Conservation (phyloP, 1,140 invertebrate genomes). For the Drosophila novamexicana region DNA sequence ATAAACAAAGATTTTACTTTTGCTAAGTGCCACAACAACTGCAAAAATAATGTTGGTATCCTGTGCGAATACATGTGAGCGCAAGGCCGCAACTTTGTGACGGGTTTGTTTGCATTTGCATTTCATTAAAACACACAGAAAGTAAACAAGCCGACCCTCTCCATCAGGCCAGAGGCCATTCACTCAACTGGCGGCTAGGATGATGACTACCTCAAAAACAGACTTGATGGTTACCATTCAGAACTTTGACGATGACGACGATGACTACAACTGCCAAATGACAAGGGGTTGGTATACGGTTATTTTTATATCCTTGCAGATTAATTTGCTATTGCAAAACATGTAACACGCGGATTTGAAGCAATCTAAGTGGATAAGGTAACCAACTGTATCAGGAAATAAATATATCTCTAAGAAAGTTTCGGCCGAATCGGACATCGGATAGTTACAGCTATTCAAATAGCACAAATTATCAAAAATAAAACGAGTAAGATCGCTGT, state of each 20-base stretch:
- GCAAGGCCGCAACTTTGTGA: constrained; percentile 25
- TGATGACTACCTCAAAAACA: constrained; percentile 30
- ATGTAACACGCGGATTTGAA: background rate
- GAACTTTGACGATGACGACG: constrained; percentile 9
- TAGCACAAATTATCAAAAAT: too few relatives aligned
- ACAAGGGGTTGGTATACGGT: constrained; percentile 28
- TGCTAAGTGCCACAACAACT: constrained; percentile 53
- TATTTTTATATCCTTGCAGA: constrained; percentile 19
- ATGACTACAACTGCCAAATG: constrained; percentile 43
- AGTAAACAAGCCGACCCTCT: constrained; percentile 60
- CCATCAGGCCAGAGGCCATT: constrained; percentile 29
- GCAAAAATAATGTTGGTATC: constrained; percentile 4
- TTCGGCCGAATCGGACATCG: too few relatives aligned
- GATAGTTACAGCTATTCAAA: too few relatives aligned
- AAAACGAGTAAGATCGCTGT: too few relatives aligned
- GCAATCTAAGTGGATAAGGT: background rate
- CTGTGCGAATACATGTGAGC: background rate
- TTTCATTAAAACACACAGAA: constrained; percentile 76
- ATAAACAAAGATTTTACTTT: constrained; percentile 56
- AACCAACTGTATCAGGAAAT: background rate
- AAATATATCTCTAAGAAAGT: too few relatives aligned
- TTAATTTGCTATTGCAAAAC: background rate
- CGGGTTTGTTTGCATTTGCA: constrained; percentile 71
- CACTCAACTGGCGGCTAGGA: constrained; percentile 23
- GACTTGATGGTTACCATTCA: constrained; percentile 57